Evolutionary conservation across 2,797 vertebrate species (phyloP), one percentile per base, ranked within the genome.

Genomic region (Apodemus agrarius): DNA sequence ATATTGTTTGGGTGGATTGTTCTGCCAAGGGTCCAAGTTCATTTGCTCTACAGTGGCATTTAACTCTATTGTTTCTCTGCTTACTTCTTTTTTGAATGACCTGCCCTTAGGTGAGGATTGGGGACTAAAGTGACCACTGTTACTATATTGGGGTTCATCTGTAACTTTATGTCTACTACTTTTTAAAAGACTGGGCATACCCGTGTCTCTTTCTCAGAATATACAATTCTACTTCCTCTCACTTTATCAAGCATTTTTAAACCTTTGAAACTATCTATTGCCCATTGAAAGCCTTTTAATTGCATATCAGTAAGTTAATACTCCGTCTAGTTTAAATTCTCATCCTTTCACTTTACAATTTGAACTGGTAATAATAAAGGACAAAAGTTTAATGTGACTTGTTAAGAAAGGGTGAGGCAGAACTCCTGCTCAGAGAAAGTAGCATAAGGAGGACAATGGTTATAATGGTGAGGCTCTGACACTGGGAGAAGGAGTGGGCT

Each of bases 251-350:
- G 11, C 24, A 49, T 43, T 67, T 52, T 43, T 40, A 83, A 88
- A 31, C 2, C 22, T 86, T 89, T 61, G 0, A 3, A 31, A 24
- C 9, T 24, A 9, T 54, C 26, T 88, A 59, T 67, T 91, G 29
- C 84, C 24, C 78, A n/a, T 19, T 3, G 59, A 91, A 89, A 21
- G 0, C 34, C 52, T 95, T 91, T 54, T 74, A 85, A 61, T 16
- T 29, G 26, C 76, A 26, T 83, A 9, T 59, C 14, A 85, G 75
- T 24, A 95, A 91, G 34, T 75, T 43, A 90, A 65, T 40, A 78
- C 52, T 46, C 21, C 83, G 69, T 75, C 43, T 85, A n/a, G 26
- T 80, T 85, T 91, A 89, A 92, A 81, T 65, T 91, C 37, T 75
- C 46, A 67, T 21, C n/a, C 90, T 91, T 26, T 65, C 31, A 69